phyloP scores from a whole-genome alignment of 2,797 vertebrate species.

The Macropodus opercularis region DNA sequence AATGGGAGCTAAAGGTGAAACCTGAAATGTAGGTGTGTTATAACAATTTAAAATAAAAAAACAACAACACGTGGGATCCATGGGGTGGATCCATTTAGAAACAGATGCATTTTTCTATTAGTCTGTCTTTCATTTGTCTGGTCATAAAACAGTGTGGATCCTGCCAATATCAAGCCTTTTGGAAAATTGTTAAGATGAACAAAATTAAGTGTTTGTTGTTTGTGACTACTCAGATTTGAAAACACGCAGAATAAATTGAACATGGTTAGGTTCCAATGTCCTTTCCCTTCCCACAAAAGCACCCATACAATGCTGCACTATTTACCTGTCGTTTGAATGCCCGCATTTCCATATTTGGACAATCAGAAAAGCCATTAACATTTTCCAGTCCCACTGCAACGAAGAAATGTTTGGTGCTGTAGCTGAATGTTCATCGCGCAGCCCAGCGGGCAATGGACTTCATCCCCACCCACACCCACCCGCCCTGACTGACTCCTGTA shows the following conservation, averaged over 20 bases:
- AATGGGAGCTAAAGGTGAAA: conserved; percentile 69
- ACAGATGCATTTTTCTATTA: conserved; percentile 25
- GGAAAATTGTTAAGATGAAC: not conserved
- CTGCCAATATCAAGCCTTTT: conserved; percentile 9
- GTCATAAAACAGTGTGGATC: conserved; percentile 37
- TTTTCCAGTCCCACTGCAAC: conserved; percentile 55
- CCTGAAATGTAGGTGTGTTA: conserved; percentile 59
- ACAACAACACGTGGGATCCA: conserved; percentile 40
- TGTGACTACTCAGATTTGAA: conserved; percentile 16
- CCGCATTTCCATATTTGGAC: conserved; percentile 72
- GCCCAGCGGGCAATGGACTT: conserved; percentile 58
- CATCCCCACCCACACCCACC: conserved; percentile 49
- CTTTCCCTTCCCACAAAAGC: conserved; percentile 49
- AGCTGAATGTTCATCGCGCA: conserved; percentile 50
- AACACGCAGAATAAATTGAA: conserved; percentile 24
- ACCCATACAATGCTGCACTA: conserved; percentile 37
- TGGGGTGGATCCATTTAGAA: conserved; percentile 13
- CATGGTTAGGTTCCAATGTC: conserved; percentile 21
- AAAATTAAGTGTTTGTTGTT: not conserved
- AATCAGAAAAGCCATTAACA: conserved; percentile 70
- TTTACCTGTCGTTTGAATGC: conserved; percentile 58
- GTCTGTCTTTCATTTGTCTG: conserved; percentile 16
- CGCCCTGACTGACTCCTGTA: conserved; percentile 28
- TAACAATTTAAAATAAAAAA: conserved; percentile 53
- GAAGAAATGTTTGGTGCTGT: conserved; percentile 61